A percentile compares a stretch with the other conserved stretches of the same genome.
These are phyloP conservation scores for Didymodactylos carnosus DNA, from an alignment of 2,888 invertebrate species.

Conservation along the genomic window DNA sequence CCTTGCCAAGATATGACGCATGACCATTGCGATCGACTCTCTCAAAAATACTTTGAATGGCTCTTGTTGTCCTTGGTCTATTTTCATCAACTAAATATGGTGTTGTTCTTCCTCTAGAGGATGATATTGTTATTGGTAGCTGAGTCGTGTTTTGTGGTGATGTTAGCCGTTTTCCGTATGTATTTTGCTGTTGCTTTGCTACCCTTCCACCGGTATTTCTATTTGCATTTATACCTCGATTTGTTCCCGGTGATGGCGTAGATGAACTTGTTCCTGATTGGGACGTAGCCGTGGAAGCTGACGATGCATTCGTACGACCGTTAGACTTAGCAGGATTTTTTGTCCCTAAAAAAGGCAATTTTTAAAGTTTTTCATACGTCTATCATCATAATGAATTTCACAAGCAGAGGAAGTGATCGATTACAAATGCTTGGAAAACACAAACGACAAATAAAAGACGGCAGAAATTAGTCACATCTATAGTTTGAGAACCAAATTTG, in stretches of 20 bases:
- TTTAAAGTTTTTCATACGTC: too few species aligned
- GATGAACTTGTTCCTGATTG: background rate
- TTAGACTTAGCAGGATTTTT: background rate
- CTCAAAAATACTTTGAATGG: background rate
- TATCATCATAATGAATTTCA: too few species aligned
- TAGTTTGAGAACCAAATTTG: too few species aligned
- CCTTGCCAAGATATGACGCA: background rate
- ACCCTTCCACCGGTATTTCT: background rate
- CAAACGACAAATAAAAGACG: too few species aligned
- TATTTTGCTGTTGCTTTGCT: background rate
- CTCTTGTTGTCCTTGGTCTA: too few species aligned
- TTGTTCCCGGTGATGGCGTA: background rate
- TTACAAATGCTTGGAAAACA: too few species aligned
- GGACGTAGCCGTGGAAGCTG: background rate
- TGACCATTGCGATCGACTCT: background rate
- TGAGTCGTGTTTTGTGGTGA: background rate
- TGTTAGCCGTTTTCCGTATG: background rate
- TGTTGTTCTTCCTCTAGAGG: background rate
- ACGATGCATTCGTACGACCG: background rate
- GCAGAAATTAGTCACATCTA: too few species aligned
- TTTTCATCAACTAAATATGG: too few species aligned
- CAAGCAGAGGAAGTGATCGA: too few species aligned
- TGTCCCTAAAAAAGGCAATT: too few species aligned
- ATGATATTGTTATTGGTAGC: background rate
- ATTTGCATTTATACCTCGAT: too few species aligned